Percentiles rank a stretch among this genome's conserved stretches.
Evolutionary conservation across 1,140 invertebrate genomes (phyloP).

Genomic region (Trichonephila inaurata): DNA sequence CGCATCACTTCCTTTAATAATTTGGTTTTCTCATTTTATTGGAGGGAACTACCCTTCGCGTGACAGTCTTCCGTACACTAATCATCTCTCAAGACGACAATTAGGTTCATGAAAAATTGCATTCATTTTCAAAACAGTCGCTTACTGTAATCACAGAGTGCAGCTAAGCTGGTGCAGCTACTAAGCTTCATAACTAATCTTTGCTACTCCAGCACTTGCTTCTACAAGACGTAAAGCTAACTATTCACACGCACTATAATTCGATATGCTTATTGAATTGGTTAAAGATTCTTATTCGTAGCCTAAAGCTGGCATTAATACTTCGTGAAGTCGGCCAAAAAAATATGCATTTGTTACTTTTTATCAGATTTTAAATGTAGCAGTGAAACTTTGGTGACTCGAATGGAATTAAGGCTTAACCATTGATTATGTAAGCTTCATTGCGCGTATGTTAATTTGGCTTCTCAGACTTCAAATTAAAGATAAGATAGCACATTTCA

Average conservation of each 20-base stretch:
- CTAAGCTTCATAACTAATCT: not conserved
- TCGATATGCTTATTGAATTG: not conserved
- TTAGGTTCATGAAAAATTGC: conserved; percentile 50
- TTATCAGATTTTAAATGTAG: no score
- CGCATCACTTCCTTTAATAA: conserved; percentile 6
- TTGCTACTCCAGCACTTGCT: not conserved
- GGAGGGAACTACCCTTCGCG: conserved; percentile 43
- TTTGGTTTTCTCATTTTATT: conserved; percentile 4
- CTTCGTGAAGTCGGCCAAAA: not conserved
- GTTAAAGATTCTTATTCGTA: not conserved
- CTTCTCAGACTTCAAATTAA: no score
- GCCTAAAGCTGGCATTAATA: not conserved
- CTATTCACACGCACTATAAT: not conserved
- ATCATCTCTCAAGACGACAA: conserved; percentile 57
- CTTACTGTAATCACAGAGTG: not conserved
- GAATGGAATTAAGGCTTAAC: no score
- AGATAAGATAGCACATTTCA: no score
- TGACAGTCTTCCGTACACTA: conserved; percentile 35
- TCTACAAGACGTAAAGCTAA: not conserved
- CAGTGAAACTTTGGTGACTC: no score
- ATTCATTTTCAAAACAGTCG: not conserved
- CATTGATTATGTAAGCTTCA: no score
- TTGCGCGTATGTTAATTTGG: no score
- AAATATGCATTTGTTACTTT: no score
- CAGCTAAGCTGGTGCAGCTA: not conserved